Evolutionary conservation across 1,140 invertebrate species (phyloP), one percentile per base, ranked within the genome.

Genomic region (Eulimnadia texana): DNA sequence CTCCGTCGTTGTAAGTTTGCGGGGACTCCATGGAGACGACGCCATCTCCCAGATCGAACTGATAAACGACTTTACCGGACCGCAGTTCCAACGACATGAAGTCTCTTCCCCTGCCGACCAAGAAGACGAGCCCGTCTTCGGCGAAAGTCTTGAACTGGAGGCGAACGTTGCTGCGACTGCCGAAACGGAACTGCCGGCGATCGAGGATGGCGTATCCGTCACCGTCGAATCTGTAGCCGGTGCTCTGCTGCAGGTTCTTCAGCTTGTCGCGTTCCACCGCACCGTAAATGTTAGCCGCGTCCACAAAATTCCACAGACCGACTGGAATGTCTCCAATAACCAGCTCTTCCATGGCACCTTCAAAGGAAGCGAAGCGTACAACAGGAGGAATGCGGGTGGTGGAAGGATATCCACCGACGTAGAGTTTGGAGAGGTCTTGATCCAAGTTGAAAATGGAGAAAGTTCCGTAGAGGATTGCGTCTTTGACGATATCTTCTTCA

Each of bases 291-390:
- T 90, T 88, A 42, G 84, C 83, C 24, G 81, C 84, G 50, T 86
- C 82, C 6, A 82, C 76, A 68, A 95, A 95, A 75, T 98, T 98
- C 94, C 94, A 98, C 16, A 98, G 77, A 0, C 93, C 93, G 16
- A 98, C 81, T 2, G 84, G 85, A 13, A 83, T 84, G 28, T 92
- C 88, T 19, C 93, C 93, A 65, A 98, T 86, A 55, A 83, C 79
- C 0, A 98, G 72, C 57, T 93, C 90, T 70, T 98, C 93, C 63
- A 98, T 87, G 66, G 85, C 79, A 2, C 96, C 96, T 53, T 84
- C 82, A 70, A 93, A 98, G 0, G 82, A 84, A 2, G 79, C 82
- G 51, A 82, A 80, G 9, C 76, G 79, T 2, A 95, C 76, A 0
- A 74, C 78, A 2, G 79, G 71, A 61, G 86, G 88, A 52, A 65